Evolutionary conservation across 2,797 vertebrate genomes (phyloP).

Genomic region (Artibeus jamaicensis): DNA sequence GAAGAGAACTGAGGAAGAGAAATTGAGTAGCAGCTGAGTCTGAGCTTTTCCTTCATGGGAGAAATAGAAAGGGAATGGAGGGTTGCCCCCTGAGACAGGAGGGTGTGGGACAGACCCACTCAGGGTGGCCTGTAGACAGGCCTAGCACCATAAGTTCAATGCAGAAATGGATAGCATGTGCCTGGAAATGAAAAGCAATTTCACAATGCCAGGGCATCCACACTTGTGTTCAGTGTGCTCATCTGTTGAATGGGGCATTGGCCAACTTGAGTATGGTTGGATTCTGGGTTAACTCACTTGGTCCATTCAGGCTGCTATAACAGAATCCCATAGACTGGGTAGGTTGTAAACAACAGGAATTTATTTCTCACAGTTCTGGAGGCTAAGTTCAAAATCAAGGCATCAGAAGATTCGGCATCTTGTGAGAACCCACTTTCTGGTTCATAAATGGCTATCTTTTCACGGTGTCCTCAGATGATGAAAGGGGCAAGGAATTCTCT

Average conservation of each 20-base stretch:
- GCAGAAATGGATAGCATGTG: neutral
- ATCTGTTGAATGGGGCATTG: neutral
- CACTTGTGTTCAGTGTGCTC: neutral
- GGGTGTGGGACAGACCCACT: neutral
- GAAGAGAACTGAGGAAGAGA: neutral
- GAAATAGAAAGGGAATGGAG: neutral
- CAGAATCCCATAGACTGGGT: neutral
- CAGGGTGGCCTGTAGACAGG: neutral
- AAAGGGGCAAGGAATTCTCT: neutral
- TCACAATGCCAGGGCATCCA: rapidly evolving
- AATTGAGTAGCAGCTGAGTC: neutral
- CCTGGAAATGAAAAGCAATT: neutral
- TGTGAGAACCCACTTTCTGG: neutral
- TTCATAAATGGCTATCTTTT: neutral
- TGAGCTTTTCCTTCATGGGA: neutral
- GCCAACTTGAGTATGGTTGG: neutral
- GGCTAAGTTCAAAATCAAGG: neutral
- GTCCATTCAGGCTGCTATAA: neutral
- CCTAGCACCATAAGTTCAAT: neutral
- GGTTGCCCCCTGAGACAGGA: neutral
- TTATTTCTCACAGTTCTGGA: neutral
- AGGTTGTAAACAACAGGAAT: neutral
- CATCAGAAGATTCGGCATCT: neutral
- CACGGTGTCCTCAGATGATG: neutral
- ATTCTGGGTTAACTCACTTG: neutral